Evolutionary conservation across 2,888 invertebrate species (phyloP).

Genomic region (Dugesia japonica): DNA sequence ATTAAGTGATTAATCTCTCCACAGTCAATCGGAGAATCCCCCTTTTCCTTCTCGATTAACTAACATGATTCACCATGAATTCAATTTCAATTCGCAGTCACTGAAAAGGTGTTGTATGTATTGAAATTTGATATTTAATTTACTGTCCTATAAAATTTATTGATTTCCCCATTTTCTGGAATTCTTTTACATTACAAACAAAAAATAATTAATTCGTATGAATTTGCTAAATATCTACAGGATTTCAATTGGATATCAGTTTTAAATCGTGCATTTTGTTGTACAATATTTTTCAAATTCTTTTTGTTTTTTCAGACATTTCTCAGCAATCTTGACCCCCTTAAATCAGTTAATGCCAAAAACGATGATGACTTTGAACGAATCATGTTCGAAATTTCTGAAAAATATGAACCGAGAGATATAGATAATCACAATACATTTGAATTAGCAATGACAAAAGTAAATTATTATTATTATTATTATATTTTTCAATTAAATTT

Average conservation of each 20-base stretch:
- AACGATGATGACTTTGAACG: not conserved
- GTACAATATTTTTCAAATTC: too few species aligned
- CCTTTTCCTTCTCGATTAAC: not conserved
- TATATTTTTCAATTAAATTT: not conserved
- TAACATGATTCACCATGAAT: not conserved
- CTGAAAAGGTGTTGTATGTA: too few species aligned
- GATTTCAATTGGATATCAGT: too few species aligned
- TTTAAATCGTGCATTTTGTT: too few species aligned
- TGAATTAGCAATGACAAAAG: not conserved
- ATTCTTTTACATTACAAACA: too few species aligned
- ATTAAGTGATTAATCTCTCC: not conserved
- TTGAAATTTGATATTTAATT: too few species aligned
- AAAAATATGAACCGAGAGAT: slow-evolving; percentile 8
- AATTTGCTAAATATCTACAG: too few species aligned
- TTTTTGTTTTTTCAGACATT: not conserved
- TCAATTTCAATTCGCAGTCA: not conserved
- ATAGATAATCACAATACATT: not conserved
- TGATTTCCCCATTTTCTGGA: too few species aligned
- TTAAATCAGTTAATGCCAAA: not conserved
- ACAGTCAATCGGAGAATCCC: not conserved
- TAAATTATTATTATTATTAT: not conserved
- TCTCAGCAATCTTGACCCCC: not conserved
- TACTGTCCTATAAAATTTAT: too few species aligned
- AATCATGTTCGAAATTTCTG: not conserved
- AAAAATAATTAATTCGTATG: too few species aligned